Base-by-base conservation (phyloP, 1,140 invertebrate genomes). In the Aricia agestis region DNA sequence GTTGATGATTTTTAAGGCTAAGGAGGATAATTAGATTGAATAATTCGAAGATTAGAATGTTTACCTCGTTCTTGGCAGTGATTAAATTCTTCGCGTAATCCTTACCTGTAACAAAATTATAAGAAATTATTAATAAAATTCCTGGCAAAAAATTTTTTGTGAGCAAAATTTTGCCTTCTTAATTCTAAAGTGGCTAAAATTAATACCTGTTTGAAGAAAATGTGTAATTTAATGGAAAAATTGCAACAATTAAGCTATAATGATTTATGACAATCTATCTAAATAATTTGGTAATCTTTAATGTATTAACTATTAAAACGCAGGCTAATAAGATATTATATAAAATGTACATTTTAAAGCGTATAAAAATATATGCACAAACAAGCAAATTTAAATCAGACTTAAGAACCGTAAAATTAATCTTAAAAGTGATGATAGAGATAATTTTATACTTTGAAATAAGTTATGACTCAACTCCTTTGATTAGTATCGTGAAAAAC, bases 91-190 rank as follows among this genome's bases (percentile, higher is more conserved):
- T 58, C 13, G n/a, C n/a, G 19, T 68, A 58, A 32, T 63, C 13
- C 59, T 71, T 71, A 74, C 73, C 73, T 74, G 73, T 42, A 71
- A 70, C 69, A 74, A 71, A 71, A 71, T 65, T 63, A 31, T 2
- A 17, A n/a, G 18, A 42, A 17, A 61, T 25, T n/a, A 58, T 59
- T 36, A 36, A 68, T 17, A 58, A 18, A 68, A 68, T 36, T 58
- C 25, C 36, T 36, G 36, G 10, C n/a, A 67, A 41, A 67, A 67
- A 41, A 17, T 18, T 17, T 67, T 41, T 42, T 6, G n/a, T 18
- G 32, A 32, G 41, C 11, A 18, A 25, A 31, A 66, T 66, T 31
- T 15, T 36, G 36, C 6, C 25, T 66, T 10, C 11, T 66, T 66
- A 15, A 65, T 15, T 31, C 10, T 13, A 36, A 15, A 65, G 19